phyloP scores from a whole-genome alignment of 2,888 invertebrate species.

The Acheta domesticus region DNA sequence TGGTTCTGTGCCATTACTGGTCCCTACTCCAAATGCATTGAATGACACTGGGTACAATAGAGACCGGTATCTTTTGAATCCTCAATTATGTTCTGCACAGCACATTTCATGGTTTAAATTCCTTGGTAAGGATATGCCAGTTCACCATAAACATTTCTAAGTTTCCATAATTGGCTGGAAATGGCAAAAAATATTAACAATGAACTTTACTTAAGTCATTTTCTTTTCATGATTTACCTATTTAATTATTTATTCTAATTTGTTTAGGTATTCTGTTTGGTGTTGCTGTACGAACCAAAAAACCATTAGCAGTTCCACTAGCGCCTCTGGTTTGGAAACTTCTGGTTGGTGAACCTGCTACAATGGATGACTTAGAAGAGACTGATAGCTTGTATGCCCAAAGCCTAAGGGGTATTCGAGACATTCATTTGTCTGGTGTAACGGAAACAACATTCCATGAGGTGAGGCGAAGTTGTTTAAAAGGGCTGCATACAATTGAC shows the following conservation, averaged over 20 bases:
- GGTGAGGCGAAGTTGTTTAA: constrained; percentile 38
- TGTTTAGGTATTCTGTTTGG: constrained; percentile 57
- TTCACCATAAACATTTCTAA: background rate
- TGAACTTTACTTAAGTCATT: too few species aligned
- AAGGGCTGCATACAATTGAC: too few species aligned
- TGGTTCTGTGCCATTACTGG: constrained; percentile 56
- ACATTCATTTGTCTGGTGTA: constrained; percentile 59
- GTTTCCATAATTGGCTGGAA: background rate
- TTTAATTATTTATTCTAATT: too few species aligned
- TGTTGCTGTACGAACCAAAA: constrained; percentile 63
- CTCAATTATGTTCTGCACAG: constrained; percentile 53
- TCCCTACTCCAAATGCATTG: constrained; percentile 60
- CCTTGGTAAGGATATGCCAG: constrained; percentile 50
- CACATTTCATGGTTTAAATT: constrained; percentile 60
- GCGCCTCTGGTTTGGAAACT: constrained; percentile 63
- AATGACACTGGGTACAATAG: constrained; percentile 61
- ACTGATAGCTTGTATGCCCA: constrained; percentile 57
- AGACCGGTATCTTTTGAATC: constrained; percentile 60
- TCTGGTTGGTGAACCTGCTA: constrained; percentile 57
- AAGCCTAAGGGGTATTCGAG: constrained; percentile 57
- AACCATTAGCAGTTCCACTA: constrained; percentile 60
- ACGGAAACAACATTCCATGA: constrained; percentile 60
- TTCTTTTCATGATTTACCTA: too few species aligned
- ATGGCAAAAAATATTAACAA: too few species aligned
- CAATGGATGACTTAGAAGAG: constrained; percentile 61